Evolutionary conservation across 2,113 vertebrate species (phyloP).

Genomic region (Cavia aperea): DNA sequence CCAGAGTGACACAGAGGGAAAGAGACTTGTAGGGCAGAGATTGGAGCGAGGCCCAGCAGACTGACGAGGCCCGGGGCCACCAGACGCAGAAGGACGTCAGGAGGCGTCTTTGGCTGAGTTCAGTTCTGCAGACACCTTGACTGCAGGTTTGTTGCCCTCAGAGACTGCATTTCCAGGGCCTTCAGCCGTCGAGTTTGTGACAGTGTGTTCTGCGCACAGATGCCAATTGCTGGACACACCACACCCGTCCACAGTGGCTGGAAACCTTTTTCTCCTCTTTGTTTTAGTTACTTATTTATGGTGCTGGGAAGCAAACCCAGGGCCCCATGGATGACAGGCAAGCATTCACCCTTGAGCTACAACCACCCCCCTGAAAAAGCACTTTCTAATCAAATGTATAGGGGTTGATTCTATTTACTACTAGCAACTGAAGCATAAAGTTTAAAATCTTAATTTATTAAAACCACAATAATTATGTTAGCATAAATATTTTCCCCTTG

Average conservation of each 20-base stretch:
- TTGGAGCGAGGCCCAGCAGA: not conserved
- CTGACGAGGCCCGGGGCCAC: not conserved
- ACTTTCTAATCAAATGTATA: not conserved
- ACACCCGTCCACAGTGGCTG: not conserved
- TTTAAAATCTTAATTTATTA: not conserved
- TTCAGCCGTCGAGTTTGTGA: accelerated
- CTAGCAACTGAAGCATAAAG: not conserved
- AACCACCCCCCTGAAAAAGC: not conserved
- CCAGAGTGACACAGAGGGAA: not conserved
- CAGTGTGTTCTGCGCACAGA: not conserved
- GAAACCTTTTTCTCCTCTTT: not conserved
- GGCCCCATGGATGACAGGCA: not conserved
- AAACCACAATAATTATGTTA: not conserved
- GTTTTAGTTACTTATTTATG: not conserved
- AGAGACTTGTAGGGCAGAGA: not conserved
- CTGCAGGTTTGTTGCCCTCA: not conserved
- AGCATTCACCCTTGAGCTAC: not conserved
- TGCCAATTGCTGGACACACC: not conserved
- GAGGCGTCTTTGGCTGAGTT: not conserved
- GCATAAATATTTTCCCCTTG: not conserved
- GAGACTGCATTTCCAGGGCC: not conserved
- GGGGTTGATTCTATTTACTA: not conserved
- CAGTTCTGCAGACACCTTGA: not conserved
- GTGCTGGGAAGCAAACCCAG: not conserved
- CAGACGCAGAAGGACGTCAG: not conserved